Evolutionary conservation across 2,113 vertebrate species (phyloP).

Genomic region (Gadus macrocephalus): DNA sequence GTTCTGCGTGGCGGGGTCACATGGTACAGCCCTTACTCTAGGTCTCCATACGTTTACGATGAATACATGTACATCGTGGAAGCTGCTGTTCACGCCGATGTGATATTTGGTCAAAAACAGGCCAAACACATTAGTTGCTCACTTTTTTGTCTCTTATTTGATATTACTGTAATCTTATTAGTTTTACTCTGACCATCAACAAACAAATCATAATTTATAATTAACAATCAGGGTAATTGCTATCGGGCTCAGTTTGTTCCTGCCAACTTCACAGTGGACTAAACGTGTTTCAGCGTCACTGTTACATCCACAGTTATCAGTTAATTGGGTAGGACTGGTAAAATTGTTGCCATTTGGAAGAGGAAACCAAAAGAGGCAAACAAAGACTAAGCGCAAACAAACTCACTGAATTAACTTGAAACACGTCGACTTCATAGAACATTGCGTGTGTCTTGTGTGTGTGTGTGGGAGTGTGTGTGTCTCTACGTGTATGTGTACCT

Average conservation of each 20-base stretch:
- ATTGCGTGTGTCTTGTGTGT: no score
- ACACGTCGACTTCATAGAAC: background rate
- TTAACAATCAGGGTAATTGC: conserved; percentile 67
- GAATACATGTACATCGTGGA: no score
- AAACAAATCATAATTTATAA: conserved; percentile 64
- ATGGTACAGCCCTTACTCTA: no score
- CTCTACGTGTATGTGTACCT: background rate
- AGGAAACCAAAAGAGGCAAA: conserved; percentile 11
- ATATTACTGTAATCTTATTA: conserved; percentile 33
- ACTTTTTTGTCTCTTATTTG: background rate
- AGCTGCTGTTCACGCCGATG: no score
- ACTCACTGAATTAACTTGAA: background rate
- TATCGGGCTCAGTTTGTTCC: conserved; percentile 72
- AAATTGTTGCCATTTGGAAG: conserved; percentile 37
- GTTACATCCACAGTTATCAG: conserved; percentile 39
- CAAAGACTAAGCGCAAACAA: conserved; percentile 9
- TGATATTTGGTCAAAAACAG: no score
- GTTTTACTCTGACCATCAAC: conserved; percentile 66
- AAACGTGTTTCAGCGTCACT: conserved; percentile 46
- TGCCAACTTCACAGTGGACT: conserved; percentile 58
- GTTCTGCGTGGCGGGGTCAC: no score
- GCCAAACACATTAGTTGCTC: no score
- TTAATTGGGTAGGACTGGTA: conserved; percentile 48
- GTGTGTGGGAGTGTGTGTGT: background rate
- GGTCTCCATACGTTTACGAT: background rate